Percentiles rank a stretch among this genome's conserved stretches.
phyloP scores from a whole-genome alignment of 2,113 vertebrate genomes.

The Indicator maculatus region DNA sequence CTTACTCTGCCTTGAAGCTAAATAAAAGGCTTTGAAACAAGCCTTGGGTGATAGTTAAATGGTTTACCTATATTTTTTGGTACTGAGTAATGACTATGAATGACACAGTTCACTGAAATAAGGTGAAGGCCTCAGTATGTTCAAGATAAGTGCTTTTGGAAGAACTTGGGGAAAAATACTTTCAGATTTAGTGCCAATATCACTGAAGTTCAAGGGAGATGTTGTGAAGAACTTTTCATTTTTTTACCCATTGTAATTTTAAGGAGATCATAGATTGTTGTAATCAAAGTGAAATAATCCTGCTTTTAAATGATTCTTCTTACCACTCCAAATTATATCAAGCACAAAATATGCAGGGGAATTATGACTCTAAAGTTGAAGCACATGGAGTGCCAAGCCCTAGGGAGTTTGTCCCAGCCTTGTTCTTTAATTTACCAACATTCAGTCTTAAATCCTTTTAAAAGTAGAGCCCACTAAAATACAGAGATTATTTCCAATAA shows the following conservation, averaged over 20 bases:
- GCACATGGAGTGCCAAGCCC: background rate
- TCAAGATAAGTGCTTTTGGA: background rate
- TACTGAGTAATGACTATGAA: background rate
- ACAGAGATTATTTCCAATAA: background rate
- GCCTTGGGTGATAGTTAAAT: background rate
- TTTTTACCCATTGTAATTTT: background rate
- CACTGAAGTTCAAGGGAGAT: background rate
- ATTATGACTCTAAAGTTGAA: background rate
- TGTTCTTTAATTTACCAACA: constrained; percentile 8
- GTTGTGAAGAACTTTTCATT: background rate
- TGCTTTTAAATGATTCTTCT: background rate
- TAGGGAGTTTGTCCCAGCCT: background rate
- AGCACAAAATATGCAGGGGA: background rate
- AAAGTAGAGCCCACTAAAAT: background rate
- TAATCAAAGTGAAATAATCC: background rate
- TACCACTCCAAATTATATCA: background rate
- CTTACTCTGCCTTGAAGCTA: background rate
- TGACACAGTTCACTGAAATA: background rate
- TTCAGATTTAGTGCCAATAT: background rate
- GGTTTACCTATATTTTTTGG: background rate
- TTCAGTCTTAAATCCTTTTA: background rate
- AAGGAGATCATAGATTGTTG: background rate
- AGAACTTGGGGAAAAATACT: background rate
- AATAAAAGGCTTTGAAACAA: background rate
- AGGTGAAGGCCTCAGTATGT: background rate